A percentile compares a stretch with the other conserved stretches of the same genome.
Evolutionary conservation across 2,113 vertebrate genomes (phyloP).

Genomic region (Romanogobio albipinnatus): DNA sequence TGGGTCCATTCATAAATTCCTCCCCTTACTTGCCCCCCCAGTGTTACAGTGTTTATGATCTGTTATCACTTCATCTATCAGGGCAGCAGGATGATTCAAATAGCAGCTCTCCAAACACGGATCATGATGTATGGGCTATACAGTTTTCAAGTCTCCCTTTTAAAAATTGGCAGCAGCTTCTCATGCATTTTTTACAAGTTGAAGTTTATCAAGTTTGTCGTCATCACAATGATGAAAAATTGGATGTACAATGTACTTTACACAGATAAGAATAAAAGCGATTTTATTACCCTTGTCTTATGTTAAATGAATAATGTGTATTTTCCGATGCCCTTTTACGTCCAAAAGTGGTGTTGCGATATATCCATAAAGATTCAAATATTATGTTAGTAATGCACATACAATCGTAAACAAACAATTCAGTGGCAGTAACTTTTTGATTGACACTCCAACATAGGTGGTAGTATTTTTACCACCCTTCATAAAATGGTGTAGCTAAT

Average conservation of each 20-base stretch:
- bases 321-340: too few species aligned
- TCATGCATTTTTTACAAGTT: too few species aligned
- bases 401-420: background rate
- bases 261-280: background rate
- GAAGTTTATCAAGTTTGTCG: background rate
- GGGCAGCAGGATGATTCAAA: constrained; percentile 39
- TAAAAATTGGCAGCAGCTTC: too few species aligned
- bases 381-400: background rate
- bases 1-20: constrained; percentile 63
- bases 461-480: background rate
- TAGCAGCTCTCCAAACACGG: background rate
- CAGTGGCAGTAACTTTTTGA: background rate
- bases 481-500: background rate
- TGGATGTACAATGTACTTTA: background rate
- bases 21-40: background rate
- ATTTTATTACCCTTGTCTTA: background rate
- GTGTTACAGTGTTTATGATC: constrained; percentile 64
- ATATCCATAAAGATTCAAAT: background rate
- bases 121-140: background rate
- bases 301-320: background rate
- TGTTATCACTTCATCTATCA: constrained; percentile 61
- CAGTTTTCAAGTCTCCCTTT: too few species aligned
- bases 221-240: background rate
- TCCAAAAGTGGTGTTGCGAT: too few species aligned
- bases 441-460: background rate